Conservation (phyloP, 2,888 invertebrate species). For the Nysson spinosus region DNA sequence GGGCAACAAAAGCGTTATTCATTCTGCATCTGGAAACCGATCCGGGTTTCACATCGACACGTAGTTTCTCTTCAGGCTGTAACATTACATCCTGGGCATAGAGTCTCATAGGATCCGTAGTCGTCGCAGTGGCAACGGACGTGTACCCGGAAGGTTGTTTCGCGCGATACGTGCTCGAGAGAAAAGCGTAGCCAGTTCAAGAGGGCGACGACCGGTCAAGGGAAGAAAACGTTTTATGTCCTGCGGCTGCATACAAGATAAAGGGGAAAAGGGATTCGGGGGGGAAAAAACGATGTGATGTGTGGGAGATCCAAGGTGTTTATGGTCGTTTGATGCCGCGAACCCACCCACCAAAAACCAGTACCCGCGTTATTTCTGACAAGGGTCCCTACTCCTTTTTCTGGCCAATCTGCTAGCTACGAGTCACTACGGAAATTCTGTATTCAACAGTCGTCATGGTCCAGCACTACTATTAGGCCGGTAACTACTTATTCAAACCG, state of each 20-base stretch:
- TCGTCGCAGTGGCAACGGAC: not conserved
- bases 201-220: slow-evolving; percentile 38
- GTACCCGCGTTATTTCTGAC: slow-evolving; percentile 3
- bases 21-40: not conserved
- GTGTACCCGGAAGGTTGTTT: slow-evolving; percentile 6
- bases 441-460: slow-evolving; percentile 70
- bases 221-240: slow-evolving; percentile 28
- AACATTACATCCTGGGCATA: not conserved
- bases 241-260: slow-evolving; percentile 32
- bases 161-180: not conserved
- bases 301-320: slow-evolving; percentile 52
- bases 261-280: slow-evolving; percentile 3
- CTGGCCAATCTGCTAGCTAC: slow-evolving; percentile 41
- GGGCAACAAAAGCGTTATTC: not conserved
- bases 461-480: slow-evolving; percentile 71
- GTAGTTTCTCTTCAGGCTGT: not conserved
- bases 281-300: not conserved
- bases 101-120: not conserved
- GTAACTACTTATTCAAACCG: slow-evolving; percentile 76
- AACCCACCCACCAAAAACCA: slow-evolving; percentile 29
- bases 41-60: not conserved
- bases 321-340: slow-evolving; percentile 57
- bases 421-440: slow-evolving; percentile 59
- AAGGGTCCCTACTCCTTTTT: slow-evolving; percentile 6
- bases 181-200: slow-evolving; percentile 1